phyloP scores from a whole-genome alignment of 2,888 invertebrate species.

The Lepeophtheirus nordmannii region DNA sequence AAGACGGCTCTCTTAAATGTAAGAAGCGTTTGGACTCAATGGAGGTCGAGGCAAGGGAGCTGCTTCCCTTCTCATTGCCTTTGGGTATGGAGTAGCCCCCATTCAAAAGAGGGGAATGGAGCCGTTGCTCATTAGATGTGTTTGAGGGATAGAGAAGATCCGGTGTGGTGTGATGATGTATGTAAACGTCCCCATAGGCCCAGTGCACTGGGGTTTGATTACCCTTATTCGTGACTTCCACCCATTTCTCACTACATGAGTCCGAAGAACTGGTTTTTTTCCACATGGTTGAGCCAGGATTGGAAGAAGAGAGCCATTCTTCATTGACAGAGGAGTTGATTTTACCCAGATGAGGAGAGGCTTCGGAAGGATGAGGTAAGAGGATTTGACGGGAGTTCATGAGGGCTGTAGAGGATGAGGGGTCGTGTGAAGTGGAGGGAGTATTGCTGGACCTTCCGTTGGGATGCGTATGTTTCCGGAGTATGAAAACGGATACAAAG shows the following conservation, averaged over 20 bases:
- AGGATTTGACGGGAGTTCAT: constrained; percentile 5
- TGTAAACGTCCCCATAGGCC: constrained; percentile 10
- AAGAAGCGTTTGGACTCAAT: not conserved
- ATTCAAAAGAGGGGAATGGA: not conserved
- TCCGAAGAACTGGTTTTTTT: not conserved
- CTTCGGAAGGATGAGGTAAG: not conserved
- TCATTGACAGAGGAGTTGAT: not conserved
- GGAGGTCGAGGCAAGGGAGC: not conserved
- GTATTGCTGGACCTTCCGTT: not conserved
- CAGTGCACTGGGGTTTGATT: constrained; percentile 22
- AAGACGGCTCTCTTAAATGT: not conserved
- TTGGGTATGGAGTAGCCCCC: not conserved
- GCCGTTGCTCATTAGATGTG: not conserved
- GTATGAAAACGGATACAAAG: constrained; percentile 5
- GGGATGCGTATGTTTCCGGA: not conserved
- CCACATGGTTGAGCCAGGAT: not conserved
- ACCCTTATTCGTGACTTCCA: constrained; percentile 19
- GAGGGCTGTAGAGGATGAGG: not conserved
- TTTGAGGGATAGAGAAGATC: not conserved
- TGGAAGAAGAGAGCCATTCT: not conserved
- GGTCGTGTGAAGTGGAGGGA: not conserved
- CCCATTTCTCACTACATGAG: constrained; percentile 12
- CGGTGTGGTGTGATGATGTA: not conserved
- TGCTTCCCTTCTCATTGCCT: constrained; percentile 4
- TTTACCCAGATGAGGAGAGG: not conserved